Evolutionary conservation across 1,140 invertebrate species (phyloP).

Genomic region (Ceratitis capitata): DNA sequence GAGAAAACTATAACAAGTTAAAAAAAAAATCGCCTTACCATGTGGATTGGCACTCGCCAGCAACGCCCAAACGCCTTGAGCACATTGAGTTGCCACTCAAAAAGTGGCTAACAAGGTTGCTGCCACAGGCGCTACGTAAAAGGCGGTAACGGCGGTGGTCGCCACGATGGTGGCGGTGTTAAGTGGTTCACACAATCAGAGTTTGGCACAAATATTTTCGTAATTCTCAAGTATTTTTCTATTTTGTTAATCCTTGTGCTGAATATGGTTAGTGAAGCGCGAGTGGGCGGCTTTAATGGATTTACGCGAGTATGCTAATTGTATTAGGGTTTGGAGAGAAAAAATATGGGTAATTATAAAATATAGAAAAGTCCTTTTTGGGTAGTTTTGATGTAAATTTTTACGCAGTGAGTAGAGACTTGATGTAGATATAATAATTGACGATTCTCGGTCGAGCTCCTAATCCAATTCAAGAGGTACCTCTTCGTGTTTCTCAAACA

Average conservation of each 20-base stretch:
- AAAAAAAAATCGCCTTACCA: background rate
- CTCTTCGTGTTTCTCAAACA: no score
- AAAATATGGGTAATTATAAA: no score
- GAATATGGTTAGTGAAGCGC: background rate
- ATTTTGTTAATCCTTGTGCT: background rate
- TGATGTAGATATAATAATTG: no score
- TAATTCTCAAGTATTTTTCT: background rate
- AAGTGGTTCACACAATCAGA: background rate
- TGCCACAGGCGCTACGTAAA: background rate
- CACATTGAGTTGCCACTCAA: slow-evolving; percentile 27
- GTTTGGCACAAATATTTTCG: background rate
- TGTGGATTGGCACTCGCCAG: background rate
- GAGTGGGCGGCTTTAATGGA: background rate
- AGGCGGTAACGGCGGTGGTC: background rate
- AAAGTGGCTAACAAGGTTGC: slow-evolving; percentile 15
- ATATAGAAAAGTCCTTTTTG: no score
- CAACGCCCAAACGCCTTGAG: background rate
- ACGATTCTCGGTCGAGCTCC: no score
- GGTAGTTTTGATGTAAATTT: no score
- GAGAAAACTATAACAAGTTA: background rate
- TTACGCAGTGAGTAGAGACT: no score
- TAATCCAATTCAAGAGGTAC: no score
- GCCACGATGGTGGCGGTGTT: background rate
- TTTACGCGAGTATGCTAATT: background rate
- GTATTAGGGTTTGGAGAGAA: background rate